A percentile compares a stretch with the other conserved stretches of the same genome.
Evolutionary conservation across 1,140 invertebrate species (phyloP).

Genomic region (Leptoteleia sp.): DNA sequence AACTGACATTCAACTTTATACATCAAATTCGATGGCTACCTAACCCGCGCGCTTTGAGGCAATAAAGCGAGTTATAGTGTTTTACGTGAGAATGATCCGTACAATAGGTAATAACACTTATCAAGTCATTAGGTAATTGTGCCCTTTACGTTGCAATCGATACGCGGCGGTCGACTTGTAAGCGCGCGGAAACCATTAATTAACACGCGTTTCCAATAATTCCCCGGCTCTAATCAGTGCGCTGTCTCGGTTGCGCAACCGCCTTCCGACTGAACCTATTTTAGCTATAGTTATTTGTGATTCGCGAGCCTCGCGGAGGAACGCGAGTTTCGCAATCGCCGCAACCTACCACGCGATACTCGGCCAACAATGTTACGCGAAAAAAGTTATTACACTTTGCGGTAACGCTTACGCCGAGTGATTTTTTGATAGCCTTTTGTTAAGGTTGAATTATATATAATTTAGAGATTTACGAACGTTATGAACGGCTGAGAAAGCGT

Average conservation of each 20-base stretch:
- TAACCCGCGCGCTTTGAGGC: conserved; percentile 18
- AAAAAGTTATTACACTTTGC: too few species aligned
- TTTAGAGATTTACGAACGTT: too few species aligned
- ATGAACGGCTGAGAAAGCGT: too few species aligned
- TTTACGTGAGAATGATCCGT: conserved; percentile 37
- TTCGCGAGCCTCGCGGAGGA: conserved; percentile 8
- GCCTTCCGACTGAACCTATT: conserved; percentile 27
- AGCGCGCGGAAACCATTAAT: conserved; percentile 47
- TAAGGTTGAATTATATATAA: too few species aligned
- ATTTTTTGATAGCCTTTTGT: too few species aligned
- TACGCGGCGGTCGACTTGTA: conserved; percentile 19
- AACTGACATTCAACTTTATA: not conserved
- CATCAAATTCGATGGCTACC: conserved; percentile 1
- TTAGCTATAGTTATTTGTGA: conserved; percentile 46
- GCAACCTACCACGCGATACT: not conserved
- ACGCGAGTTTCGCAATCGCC: conserved; percentile 18
- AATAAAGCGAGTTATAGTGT: conserved; percentile 18
- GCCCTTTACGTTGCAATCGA: conserved; percentile 46
- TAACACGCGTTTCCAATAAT: conserved; percentile 54
- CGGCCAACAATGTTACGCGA: too few species aligned
- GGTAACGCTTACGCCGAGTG: too few species aligned
- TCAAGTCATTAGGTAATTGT: conserved; percentile 53
- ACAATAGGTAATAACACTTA: conserved; percentile 59
- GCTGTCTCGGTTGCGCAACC: conserved; percentile 31
- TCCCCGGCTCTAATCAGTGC: conserved; percentile 29